Conservation (phyloP, 1,140 invertebrate genomes). For the Lanistes nyassanus region DNA sequence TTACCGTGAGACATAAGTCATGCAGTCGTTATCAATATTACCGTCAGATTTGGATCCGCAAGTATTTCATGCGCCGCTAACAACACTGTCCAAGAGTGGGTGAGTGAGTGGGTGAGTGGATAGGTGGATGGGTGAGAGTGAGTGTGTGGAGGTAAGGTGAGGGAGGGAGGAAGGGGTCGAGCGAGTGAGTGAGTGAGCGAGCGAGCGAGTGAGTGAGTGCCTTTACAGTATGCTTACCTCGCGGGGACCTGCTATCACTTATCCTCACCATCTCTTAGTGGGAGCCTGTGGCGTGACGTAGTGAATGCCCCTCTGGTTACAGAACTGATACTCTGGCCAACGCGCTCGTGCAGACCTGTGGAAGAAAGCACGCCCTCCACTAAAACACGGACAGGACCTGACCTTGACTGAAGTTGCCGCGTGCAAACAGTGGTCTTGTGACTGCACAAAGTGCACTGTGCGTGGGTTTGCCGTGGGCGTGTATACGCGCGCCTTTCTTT, state of each 20-base stretch:
- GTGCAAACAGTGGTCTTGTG: no score
- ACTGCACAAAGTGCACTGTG: no score
- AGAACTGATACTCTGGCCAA: not conserved
- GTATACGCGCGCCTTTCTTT: no score
- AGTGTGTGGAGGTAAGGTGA: not conserved
- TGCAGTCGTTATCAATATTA: not conserved
- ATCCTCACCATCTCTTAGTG: not conserved
- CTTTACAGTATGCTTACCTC: not conserved
- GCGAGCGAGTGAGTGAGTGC: no score
- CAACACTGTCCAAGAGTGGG: not conserved
- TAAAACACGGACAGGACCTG: no score
- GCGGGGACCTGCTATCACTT: no score
- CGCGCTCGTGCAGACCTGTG: not conserved
- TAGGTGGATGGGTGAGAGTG: not conserved
- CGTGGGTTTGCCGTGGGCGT: no score
- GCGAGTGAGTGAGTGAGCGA: no score
- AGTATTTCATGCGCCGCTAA: no score
- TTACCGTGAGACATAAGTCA: not conserved
- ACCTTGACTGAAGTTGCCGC: no score
- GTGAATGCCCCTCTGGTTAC: not conserved
- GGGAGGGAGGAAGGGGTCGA: not conserved
- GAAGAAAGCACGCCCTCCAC: no score
- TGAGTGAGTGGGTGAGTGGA: no score
- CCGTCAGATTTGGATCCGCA: not conserved
- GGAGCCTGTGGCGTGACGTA: not conserved